These are phyloP conservation scores for Channa striata DNA, from an alignment of 2,797 vertebrate species.

Conservation along the genomic window DNA sequence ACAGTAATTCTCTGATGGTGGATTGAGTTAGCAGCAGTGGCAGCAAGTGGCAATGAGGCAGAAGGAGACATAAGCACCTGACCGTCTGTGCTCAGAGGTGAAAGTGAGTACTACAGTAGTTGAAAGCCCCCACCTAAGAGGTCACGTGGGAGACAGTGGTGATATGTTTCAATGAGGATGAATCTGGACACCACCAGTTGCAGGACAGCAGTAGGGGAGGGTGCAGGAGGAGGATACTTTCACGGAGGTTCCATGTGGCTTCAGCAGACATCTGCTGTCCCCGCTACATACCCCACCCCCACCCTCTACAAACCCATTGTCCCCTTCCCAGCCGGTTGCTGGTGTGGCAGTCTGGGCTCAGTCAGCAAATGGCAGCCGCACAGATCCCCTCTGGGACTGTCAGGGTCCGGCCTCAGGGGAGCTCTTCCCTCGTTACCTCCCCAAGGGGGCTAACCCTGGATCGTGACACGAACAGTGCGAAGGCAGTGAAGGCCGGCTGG, in stretches of 20 bases:
- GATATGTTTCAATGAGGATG: constrained; percentile 59
- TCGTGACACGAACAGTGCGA: constrained; percentile 43
- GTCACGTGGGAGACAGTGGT: constrained; percentile 82
- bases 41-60: neutral
- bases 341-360: constrained; percentile 57
- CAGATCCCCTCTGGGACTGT: constrained; percentile 55
- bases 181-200: constrained; percentile 86
- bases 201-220: constrained; percentile 70
- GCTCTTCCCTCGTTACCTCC: constrained; percentile 49
- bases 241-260: constrained; percentile 89
- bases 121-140: constrained; percentile 48
- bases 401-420: constrained; percentile 71
- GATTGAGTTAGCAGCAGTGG: neutral
- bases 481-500: constrained; percentile 52
- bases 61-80: constrained; percentile 1
- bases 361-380: constrained; percentile 66
- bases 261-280: constrained; percentile 94
- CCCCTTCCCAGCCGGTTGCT: constrained; percentile 62
- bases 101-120: constrained; percentile 23
- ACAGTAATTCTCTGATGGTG: neutral
- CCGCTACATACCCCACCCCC: constrained; percentile 84
- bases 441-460: constrained; percentile 63
- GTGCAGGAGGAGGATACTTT: constrained; percentile 81
- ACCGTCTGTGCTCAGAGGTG: constrained; percentile 32
- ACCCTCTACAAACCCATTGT: constrained; percentile 57